Conservation (phyloP, 2,888 invertebrate species). For the Panopea generosa region DNA sequence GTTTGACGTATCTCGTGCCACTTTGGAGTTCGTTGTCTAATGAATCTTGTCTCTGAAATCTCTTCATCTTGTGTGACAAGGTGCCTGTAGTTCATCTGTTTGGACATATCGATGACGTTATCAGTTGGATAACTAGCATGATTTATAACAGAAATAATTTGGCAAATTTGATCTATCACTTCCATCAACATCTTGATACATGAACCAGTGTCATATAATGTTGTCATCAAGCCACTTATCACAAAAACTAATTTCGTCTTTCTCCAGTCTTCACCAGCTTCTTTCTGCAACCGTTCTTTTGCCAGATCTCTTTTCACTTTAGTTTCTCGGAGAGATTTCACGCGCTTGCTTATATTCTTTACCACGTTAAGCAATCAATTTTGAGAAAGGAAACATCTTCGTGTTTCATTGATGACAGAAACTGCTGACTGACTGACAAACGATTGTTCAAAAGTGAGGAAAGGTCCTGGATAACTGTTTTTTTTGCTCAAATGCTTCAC, state of each 20-base stretch:
- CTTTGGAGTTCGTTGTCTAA: conserved; percentile 8
- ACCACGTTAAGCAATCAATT: too few relatives aligned
- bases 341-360: too few relatives aligned
- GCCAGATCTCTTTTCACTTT: background rate
- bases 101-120: too few relatives aligned
- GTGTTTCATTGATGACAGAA: too few relatives aligned
- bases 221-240: conserved; percentile 17
- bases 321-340: conserved; percentile 4
- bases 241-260: conserved; percentile 22
- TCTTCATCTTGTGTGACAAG: background rate
- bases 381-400: too few relatives aligned
- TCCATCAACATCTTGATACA: background rate
- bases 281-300: conserved; percentile 4
- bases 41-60: background rate
- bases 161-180: background rate
- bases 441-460: too few relatives aligned
- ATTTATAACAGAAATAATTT: background rate
- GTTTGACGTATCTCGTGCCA: conserved; percentile 9
- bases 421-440: too few relatives aligned
- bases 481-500: too few relatives aligned
- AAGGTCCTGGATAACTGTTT: too few relatives aligned
- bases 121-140: background rate
- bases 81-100: background rate
- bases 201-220: background rate
- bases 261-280: conserved; percentile 16